Base-by-base conservation (phyloP, 2,888 invertebrate genomes). In the Nomada fabriciana region DNA sequence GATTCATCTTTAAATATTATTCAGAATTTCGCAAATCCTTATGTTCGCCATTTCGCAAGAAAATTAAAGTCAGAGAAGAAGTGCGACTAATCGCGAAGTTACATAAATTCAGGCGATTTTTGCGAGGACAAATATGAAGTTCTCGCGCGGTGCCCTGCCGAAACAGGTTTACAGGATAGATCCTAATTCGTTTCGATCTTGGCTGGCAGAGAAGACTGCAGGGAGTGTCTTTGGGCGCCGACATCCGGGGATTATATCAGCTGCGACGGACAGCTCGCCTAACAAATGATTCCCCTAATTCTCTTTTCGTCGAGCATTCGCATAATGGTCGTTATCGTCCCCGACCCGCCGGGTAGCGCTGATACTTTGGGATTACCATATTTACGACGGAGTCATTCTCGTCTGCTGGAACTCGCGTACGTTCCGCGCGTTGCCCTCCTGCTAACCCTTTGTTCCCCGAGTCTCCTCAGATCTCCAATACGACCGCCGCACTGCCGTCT, bases 231-330 rank as follows among this genome's bases (percentile, higher is more conserved):
- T 84, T 68, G 79, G 80, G 80, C 82, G 77, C 65, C 80, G 80
- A 77, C 75, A 84, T 86, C 86, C 89, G 83, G 88, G 88, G 88
- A 90, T 89, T 90, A 88, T 90, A 92, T 92, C 92, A 92, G 92
- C 93, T 93, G 93, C 91, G 90, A 91, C 91, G 90, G 93, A 93
- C 93, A 92, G 92, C 90, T 91, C 89, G 90, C 88, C 91, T 93
- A 92, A 93, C 92, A 93, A 93, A 93, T 91, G 93, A 93, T 92
- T 92, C 91, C 91, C 90, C 92, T 93, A 92, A 92, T 93, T 92
- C 92, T 90, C 91, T 91, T 91, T 91, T 91, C 91, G 91, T 92
- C 90, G 90, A 89, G 89, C 88, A 90, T 91, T 92, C 90, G 90
- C 90, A 90, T 91, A 93, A 92, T 92, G 91, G 90, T 90, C 92